Base-by-base conservation (phyloP, 2,888 invertebrate genomes). In the Torymus tubicola region DNA sequence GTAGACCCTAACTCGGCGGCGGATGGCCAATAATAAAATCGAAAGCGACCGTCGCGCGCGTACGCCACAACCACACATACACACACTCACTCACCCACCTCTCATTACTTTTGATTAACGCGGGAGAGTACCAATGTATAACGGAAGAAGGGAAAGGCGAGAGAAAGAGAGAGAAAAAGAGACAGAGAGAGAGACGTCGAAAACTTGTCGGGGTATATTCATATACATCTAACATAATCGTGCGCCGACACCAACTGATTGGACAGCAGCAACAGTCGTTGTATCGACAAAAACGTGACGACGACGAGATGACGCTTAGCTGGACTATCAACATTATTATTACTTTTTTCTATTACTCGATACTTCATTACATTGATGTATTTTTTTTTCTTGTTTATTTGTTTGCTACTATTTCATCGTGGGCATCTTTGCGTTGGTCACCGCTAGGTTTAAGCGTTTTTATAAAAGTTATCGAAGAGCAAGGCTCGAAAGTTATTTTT, bases 1-100 rank as follows among this genome's bases (percentile, higher is more conserved):
- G 90, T 92, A 83, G 92, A 92, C 8, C 42, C 42, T 42, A 42
- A 42, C 57, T 13, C 77, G 0, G 63, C 75, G 50, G 67, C 14
- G 21, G 57, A 81, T 11, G 69, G 64, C 21, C 65, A 82, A 71
- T 73, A 79, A 81, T 79, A 61, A 42, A 42, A 42, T 42, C 21
- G 3, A 42, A 42, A 42, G 42, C 42, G 42, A 42, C 8, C 42
- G 42, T 42, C 42, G 42, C 42, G 42, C 42, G 42, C 42, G 8
- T 1, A 42, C 42, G 42, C 42, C 42, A 42, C 8, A 42, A 42
- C 42, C 42, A 42, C 42, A 42, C 42, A 42, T 42, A 42, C 42
- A 42, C 42, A 42, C 42, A 42, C 8, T 42, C 8, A 42, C 42
- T 42, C 42, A 42, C 42, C 42, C 42, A 5, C 5, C 42, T 42